Base-by-base conservation (phyloP, 2,797 vertebrate species). In the Varecia variegata region DNA sequence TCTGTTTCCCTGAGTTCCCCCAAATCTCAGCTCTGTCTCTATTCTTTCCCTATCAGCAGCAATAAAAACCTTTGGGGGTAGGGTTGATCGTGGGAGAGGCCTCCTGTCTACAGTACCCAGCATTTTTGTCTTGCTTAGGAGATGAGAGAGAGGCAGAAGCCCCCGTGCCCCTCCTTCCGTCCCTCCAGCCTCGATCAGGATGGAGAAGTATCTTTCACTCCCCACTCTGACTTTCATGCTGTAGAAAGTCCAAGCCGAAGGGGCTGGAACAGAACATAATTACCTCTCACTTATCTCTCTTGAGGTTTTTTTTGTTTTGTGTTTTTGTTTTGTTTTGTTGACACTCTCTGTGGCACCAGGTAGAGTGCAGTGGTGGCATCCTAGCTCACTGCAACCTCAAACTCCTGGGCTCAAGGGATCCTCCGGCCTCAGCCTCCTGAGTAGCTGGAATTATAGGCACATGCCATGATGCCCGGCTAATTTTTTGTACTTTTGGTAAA, bases 1-100 rank as follows among this genome's bases (percentile, higher is more conserved):
- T 92, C 40, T 60, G 50, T 93, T 76, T 82, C 73, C 90, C 27
- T 0, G 2, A 56, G 52, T 86, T 91, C 71, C 88, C 62, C 86
- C 43, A 92, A 76, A 35, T 80, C 45, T 88, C 77, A 71, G 43
- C 11, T 60, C 52, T 73, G n/a, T 38, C 40, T 84, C 45, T 84
- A 6, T 68, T 73, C 30, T 70, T 71, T 62, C 73, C 12, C 58
- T 43, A 21, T 79, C 7, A n/a, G 62, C 52, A 60, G 25, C 50
- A 88, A 38, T 85, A 88, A 86, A 86, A 92, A 85, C 7, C 11
- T 35, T 70, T 25, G 4, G 15, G 81, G 5, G 1, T 35, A 56
- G 23, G 47, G 40, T 1, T 20, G 23, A 62, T 45, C 77, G 45
- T 52, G 27, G 84, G 38, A 79, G 50, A 86, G 91, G n/a, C 65